These are phyloP conservation scores for Catharus bicknelli DNA, from an alignment of 2,113 vertebrate genomes.

Conservation along the genomic window DNA sequence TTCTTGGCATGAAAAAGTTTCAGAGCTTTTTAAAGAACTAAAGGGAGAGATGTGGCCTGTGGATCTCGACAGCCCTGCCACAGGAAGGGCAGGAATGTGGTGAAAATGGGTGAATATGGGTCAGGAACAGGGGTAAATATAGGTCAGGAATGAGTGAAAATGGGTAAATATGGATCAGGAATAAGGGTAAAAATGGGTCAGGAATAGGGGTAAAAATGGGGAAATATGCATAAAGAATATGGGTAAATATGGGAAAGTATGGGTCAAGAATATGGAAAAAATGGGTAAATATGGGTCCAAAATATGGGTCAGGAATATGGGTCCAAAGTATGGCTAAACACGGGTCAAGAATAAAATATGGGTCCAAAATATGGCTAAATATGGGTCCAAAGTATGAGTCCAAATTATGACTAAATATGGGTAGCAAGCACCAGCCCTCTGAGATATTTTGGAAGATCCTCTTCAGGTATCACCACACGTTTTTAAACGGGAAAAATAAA, in stretches of 20 bases:
- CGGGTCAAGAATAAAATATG: too few relatives aligned
- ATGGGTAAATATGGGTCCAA: neutral
- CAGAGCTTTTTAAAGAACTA: neutral
- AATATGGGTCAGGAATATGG: neutral
- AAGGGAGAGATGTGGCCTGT: neutral
- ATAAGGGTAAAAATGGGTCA: neutral
- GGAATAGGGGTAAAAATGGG: neutral
- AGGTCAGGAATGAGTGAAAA: neutral
- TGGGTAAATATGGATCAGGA: neutral
- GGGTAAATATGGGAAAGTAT: neutral
- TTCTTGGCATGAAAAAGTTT: neutral
- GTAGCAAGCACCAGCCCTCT: neutral
- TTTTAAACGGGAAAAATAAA: neutral
- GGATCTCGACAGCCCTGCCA: neutral
- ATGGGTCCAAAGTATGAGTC: neutral
- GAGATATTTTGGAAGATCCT: neutral
- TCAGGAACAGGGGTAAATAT: neutral
- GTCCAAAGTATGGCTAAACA: too few relatives aligned
- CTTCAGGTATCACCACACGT: neutral
- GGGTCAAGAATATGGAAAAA: neutral
- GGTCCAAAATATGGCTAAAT: neutral
- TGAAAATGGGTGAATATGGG: neutral
- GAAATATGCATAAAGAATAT: neutral
- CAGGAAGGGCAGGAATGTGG: neutral
- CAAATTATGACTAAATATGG: too few relatives aligned